Evolutionary conservation across 53 echinoderm and acorn worm genomes (phyloP).

Genomic region (Paracentrotus lividus): DNA sequence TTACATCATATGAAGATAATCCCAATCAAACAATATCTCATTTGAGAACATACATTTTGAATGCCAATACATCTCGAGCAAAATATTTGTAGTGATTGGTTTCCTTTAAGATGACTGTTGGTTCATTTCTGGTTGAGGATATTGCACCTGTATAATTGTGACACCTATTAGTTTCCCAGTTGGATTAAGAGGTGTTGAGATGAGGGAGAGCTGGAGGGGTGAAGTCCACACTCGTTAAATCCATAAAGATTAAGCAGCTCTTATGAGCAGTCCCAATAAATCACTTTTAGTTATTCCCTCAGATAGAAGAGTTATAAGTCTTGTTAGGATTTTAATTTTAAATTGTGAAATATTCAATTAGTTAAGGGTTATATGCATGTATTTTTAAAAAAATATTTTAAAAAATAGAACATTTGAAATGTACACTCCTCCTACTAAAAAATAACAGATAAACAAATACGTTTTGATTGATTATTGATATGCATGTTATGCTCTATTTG

Average conservation of each 20-base stretch:
- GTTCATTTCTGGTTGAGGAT: background rate
- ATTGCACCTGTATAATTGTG: slow-evolving; percentile 56
- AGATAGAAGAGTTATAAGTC: background rate
- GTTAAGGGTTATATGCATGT: too few species aligned
- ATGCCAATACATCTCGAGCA: too few species aligned
- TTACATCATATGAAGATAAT: too few species aligned
- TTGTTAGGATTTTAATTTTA: background rate
- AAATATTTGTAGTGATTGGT: too few species aligned
- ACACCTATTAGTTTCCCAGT: slow-evolving; percentile 58
- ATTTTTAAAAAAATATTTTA: too few species aligned
- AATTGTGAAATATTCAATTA: background rate
- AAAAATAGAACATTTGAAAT: background rate
- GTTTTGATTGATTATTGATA: too few species aligned
- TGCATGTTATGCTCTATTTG: too few species aligned
- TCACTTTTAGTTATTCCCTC: background rate
- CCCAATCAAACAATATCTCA: too few species aligned
- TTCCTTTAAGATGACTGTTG: background rate
- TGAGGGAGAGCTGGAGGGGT: background rate
- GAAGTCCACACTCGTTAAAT: background rate
- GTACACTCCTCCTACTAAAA: background rate
- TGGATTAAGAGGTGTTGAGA: slow-evolving; percentile 50
- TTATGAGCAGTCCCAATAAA: background rate
- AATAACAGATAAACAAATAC: background rate
- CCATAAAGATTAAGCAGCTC: background rate
- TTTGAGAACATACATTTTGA: too few species aligned